phyloP scores from a whole-genome alignment of 2,113 vertebrate genomes.

The Sclerurus mexicanus region DNA sequence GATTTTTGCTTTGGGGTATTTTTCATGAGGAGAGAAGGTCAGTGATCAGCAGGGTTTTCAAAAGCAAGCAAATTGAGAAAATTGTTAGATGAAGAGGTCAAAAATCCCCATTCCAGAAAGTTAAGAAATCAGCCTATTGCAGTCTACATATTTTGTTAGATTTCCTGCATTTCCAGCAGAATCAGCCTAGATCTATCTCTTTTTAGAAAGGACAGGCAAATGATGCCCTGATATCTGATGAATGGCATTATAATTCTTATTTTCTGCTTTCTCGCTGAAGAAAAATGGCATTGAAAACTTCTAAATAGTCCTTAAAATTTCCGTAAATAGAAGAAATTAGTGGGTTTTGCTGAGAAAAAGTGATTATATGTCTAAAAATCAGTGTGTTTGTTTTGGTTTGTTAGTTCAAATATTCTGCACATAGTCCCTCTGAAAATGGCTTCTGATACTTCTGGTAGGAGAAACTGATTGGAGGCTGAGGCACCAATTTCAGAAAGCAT shows the following conservation, averaged over 20 bases:
- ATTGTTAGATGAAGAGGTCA: not conserved
- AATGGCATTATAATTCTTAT: not conserved
- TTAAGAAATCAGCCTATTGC: not conserved
- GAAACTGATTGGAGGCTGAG: not conserved
- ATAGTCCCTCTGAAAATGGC: not conserved
- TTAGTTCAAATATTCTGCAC: not conserved
- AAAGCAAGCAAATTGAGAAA: not conserved
- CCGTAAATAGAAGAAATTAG: not conserved
- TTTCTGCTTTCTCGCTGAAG: not conserved
- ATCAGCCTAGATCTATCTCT: not conserved
- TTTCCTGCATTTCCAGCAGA: not conserved
- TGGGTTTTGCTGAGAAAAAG: not conserved
- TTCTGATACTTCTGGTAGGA: not conserved
- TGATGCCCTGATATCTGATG: not conserved
- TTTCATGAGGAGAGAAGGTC: not conserved
- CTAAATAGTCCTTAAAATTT: not conserved
- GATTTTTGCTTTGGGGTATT: too few relatives aligned
- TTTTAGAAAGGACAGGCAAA: not conserved
- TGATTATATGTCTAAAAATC: not conserved
- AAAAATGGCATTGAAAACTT: not conserved
- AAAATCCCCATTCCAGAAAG: not conserved
- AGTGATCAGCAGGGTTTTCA: not conserved
- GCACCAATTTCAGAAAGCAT: constrained; percentile 16
- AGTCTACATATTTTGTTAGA: not conserved
- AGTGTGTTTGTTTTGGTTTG: not conserved